phyloP scores from a whole-genome alignment of 1,140 invertebrate genomes.

The Bombus balteatus region DNA sequence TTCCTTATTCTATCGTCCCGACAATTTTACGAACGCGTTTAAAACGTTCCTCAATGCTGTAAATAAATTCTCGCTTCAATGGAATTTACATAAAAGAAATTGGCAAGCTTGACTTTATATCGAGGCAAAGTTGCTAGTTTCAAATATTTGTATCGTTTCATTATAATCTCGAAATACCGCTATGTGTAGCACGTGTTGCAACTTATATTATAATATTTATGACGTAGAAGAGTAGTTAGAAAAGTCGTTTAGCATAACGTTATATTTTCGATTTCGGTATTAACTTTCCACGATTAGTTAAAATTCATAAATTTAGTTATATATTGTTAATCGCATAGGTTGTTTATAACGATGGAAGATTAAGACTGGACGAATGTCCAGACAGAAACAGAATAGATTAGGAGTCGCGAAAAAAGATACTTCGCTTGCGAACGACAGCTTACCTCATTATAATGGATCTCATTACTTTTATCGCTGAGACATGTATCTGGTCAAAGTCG shows the following conservation, averaged over 20 bases:
- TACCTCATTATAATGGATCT: constrained; percentile 81
- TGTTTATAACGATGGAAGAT: background rate
- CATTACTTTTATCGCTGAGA: constrained; percentile 81
- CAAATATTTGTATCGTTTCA: background rate
- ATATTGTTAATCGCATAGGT: background rate
- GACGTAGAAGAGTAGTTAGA: background rate
- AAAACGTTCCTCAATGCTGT: no score
- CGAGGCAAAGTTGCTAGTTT: background rate
- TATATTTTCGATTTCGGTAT: background rate
- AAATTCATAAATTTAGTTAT: no score
- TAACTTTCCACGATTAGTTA: background rate
- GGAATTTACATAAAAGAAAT: background rate
- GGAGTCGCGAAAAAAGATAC: constrained; percentile 52
- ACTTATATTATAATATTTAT: no score
- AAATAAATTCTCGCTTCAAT: background rate
- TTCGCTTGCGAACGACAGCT: constrained; percentile 70
- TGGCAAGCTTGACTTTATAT: background rate
- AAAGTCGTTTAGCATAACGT: background rate
- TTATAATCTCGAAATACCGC: background rate
- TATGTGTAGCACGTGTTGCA: no score
- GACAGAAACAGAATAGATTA: background rate
- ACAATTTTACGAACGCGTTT: background rate
- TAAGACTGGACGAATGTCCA: background rate
- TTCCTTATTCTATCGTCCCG: background rate
- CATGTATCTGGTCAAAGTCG: constrained; percentile 77